Evolutionary conservation across 2,888 invertebrate genomes (phyloP).

Genomic region (Dromius quadrimaculatus): DNA sequence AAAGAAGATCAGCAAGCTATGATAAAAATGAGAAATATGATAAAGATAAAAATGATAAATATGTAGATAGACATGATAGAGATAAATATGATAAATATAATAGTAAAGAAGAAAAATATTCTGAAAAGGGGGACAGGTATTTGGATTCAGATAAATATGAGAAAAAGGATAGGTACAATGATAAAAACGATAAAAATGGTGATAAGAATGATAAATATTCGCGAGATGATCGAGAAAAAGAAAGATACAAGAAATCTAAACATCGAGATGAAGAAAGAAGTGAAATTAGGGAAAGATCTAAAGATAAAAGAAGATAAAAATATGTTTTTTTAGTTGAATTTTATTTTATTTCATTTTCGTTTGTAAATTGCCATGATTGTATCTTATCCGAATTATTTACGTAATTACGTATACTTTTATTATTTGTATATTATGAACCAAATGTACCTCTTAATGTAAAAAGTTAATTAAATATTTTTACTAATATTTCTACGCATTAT

Average conservation of each 20-base stretch:
- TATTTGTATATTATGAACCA: constrained; percentile 37
- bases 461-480: constrained; percentile 47
- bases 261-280: constrained; percentile 60
- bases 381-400: constrained; percentile 33
- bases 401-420: constrained; percentile 24
- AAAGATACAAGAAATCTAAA: constrained; percentile 60
- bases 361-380: constrained; percentile 6
- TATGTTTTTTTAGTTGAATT: constrained; percentile 26
- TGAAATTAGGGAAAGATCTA: constrained; percentile 60
- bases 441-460: constrained; percentile 46
- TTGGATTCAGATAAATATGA: constrained; percentile 58
- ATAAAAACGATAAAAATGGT: constrained; percentile 60
- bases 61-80: constrained; percentile 55
- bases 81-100: constrained; percentile 50
- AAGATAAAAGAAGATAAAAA: constrained; percentile 61
- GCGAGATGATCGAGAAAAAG: constrained; percentile 55
- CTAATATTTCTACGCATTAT: constrained; percentile 11
- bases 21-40: constrained; percentile 63
- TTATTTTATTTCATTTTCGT: constrained; percentile 22
- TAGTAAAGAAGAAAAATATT: constrained; percentile 56
- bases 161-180: constrained; percentile 60
- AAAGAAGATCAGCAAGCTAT: constrained; percentile 61
- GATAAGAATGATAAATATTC: constrained; percentile 51
- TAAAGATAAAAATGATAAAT: constrained; percentile 57
- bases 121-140: constrained; percentile 58